Percentiles rank a stretch among this genome's conserved stretches.
Conservation (phyloP, 1,140 invertebrate species). For the Maniola jurtina region DNA sequence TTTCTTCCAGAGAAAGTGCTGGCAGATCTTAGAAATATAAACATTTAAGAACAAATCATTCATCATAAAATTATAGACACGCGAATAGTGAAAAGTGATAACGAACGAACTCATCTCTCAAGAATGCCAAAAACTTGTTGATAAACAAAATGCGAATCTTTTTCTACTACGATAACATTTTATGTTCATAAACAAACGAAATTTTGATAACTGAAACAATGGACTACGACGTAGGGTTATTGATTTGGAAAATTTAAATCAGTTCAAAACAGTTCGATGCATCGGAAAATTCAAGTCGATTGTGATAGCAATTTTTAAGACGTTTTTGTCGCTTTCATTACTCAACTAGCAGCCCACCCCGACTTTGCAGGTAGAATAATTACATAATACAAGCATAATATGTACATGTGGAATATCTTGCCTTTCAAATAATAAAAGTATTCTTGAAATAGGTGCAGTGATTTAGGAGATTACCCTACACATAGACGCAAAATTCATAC, state of each 20-base stretch:
- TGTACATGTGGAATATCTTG: too few species aligned
- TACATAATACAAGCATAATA: too few species aligned
- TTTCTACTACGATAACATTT: constrained; percentile 9
- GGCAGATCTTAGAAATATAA: not conserved
- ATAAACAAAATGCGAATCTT: constrained; percentile 14
- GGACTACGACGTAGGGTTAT: not conserved
- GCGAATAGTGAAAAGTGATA: not conserved
- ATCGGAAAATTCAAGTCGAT: too few species aligned
- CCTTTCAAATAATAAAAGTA: too few species aligned
- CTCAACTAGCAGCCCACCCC: too few species aligned
- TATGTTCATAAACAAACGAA: not conserved
- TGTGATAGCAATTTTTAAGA: too few species aligned
- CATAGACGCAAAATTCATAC: too few species aligned
- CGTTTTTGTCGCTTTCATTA: too few species aligned
- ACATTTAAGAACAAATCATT: constrained; percentile 14
- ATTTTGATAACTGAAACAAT: constrained; percentile 7
- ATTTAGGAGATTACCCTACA: too few species aligned
- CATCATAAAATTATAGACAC: constrained; percentile 9
- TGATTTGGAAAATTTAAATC: not conserved
- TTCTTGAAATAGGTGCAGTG: too few species aligned
- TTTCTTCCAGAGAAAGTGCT: not conserved
- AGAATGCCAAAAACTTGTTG: constrained; percentile 15
- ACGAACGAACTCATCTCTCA: constrained; percentile 8
- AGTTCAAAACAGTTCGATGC: too few species aligned
- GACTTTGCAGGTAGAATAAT: too few species aligned